Conservation (phyloP, 2,797 vertebrate genomes). For the Acanthornis magna region DNA sequence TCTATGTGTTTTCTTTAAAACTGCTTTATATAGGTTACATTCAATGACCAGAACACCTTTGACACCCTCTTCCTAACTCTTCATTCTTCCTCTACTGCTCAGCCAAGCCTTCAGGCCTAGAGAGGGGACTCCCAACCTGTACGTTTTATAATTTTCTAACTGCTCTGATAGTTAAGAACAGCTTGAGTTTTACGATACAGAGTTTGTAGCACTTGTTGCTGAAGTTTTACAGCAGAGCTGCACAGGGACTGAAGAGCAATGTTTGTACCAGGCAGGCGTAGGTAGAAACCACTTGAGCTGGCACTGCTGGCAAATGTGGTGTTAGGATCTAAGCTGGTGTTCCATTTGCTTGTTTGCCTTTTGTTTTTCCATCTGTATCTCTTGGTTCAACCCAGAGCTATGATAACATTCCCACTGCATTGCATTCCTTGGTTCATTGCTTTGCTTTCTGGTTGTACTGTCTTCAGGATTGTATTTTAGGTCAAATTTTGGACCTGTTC, state of each 20-base stretch:
- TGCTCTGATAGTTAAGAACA: not conserved
- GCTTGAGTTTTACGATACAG: not conserved
- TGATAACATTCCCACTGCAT: not conserved
- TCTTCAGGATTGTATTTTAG: not conserved
- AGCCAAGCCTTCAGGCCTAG: not conserved
- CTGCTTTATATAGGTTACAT: not conserved
- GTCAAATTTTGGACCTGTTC: not conserved
- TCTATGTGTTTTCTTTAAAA: not conserved
- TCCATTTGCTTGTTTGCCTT: not conserved
- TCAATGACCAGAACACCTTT: not conserved
- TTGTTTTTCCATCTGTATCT: not conserved
- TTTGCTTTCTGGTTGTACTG: not conserved
- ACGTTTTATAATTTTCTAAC: not conserved
- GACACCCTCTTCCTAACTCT: not conserved
- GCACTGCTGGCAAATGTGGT: not conserved
- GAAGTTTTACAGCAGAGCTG: not conserved
- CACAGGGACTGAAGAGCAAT: not conserved
- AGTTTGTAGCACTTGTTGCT: not conserved
- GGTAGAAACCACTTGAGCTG: not conserved
- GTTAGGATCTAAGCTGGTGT: not conserved
- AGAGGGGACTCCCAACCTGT: not conserved
- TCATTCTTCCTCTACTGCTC: not conserved
- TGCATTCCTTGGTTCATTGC: not conserved
- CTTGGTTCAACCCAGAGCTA: not conserved
- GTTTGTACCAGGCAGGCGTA: not conserved